Percentiles rank a stretch among this genome's conserved stretches.
These are phyloP conservation scores for Nasonia vitripennis DNA, from an alignment of 1,140 invertebrate genomes.

Conservation along the genomic window DNA sequence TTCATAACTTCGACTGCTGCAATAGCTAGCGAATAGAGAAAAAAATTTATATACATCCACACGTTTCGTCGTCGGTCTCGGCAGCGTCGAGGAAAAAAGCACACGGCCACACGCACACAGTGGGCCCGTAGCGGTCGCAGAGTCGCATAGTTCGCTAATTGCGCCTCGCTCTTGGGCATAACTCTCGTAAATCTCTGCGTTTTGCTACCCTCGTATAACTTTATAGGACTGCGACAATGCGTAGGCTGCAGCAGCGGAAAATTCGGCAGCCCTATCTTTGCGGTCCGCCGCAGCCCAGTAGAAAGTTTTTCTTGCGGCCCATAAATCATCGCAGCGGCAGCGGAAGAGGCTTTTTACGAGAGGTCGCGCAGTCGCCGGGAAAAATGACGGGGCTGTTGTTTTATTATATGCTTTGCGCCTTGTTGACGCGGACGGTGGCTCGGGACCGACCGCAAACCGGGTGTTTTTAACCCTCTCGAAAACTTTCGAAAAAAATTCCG, in stretches of 20 bases:
- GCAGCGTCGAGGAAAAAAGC: not conserved
- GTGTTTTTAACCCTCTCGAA: not conserved
- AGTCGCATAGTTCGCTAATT: conserved; percentile 18
- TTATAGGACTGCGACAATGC: conserved; percentile 30
- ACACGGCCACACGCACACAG: not conserved
- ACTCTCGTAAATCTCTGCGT: conserved; percentile 16
- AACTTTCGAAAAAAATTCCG: not conserved
- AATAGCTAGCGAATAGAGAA: not conserved
- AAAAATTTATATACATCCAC: not conserved
- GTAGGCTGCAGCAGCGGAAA: not conserved
- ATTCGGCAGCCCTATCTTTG: not conserved
- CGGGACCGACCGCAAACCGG: not conserved
- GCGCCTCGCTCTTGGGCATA: not conserved
- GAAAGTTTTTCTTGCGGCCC: conserved; percentile 46
- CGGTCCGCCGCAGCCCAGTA: conserved; percentile 13
- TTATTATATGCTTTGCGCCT: conserved; percentile 54
- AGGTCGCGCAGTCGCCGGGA: too few relatives aligned
- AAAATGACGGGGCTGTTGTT: not conserved
- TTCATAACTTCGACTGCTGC: not conserved
- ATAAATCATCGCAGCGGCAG: not conserved
- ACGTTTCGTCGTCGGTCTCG: not conserved
- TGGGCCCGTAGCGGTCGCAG: not conserved
- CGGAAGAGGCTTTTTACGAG: too few relatives aligned
- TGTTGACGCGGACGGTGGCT: conserved; percentile 52
- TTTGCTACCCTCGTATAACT: conserved; percentile 24